A percentile compares a stretch with the other conserved stretches of the same genome.
Evolutionary conservation across 2,888 invertebrate genomes (phyloP).

Genomic region (Drosophila lutescens): DNA sequence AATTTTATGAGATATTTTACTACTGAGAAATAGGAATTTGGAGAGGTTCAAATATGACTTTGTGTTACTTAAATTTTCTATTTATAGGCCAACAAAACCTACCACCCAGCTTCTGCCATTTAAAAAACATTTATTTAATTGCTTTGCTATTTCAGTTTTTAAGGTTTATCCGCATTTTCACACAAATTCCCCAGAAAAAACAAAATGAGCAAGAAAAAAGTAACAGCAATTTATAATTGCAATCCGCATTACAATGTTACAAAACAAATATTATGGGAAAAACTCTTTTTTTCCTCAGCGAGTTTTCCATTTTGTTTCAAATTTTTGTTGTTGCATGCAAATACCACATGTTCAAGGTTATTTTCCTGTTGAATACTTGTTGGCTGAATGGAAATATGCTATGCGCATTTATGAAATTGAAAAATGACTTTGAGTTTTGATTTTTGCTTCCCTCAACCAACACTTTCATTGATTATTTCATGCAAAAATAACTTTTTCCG

Average conservation of each 20-base stretch:
- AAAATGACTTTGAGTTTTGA: slow-evolving; percentile 29
- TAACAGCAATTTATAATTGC: slow-evolving; percentile 1
- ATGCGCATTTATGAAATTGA: slow-evolving; percentile 26
- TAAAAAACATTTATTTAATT: not conserved
- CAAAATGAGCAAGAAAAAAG: slow-evolving; percentile 6
- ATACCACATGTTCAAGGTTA: slow-evolving; percentile 7
- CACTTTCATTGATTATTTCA: slow-evolving; percentile 17
- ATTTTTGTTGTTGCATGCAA: slow-evolving; percentile 3
- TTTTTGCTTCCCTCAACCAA: not conserved
- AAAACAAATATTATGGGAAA: not conserved
- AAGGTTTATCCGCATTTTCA: not conserved
- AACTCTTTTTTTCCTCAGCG: not conserved
- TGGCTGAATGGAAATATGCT: slow-evolving; percentile 3
- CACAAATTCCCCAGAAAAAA: slow-evolving; percentile 2
- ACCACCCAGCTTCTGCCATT: not conserved
- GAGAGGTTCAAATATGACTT: too few relatives aligned
- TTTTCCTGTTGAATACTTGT: slow-evolving; percentile 8
- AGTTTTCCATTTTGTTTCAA: slow-evolving; percentile 5
- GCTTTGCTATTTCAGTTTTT: not conserved
- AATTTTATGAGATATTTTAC: not conserved
- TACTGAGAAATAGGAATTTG: too few relatives aligned
- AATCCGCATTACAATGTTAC: slow-evolving; percentile 4
- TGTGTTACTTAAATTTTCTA: not conserved
- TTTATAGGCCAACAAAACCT: not conserved
- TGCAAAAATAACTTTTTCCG: slow-evolving; percentile 1